Conservation (phyloP, 2,797 vertebrate genomes). For the Eupleurogrammus muticus region DNA sequence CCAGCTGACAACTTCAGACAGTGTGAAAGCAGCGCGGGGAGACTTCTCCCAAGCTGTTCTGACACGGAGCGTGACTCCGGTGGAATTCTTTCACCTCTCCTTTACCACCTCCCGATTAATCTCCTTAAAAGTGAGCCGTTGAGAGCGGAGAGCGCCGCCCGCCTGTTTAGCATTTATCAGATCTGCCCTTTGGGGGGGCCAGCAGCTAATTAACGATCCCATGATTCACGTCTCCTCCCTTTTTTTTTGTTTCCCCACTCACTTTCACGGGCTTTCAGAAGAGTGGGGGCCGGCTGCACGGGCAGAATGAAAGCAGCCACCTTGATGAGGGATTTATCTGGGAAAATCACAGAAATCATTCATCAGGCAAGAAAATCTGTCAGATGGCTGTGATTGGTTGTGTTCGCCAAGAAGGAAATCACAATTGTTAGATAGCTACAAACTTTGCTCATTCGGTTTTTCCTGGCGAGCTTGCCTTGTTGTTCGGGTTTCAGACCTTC, state of each 20-base stretch:
- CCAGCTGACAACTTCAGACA: slow-evolving; percentile 50
- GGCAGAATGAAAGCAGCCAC: slow-evolving; percentile 58
- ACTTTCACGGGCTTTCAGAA: slow-evolving; percentile 39
- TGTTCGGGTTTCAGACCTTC: neutral
- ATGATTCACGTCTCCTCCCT: slow-evolving; percentile 57
- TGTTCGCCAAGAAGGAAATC: neutral
- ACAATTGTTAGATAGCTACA: neutral
- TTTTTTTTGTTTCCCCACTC: slow-evolving; percentile 51
- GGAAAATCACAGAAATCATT: slow-evolving; percentile 35
- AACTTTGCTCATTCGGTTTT: neutral
- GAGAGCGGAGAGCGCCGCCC: slow-evolving; percentile 49
- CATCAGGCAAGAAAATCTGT: slow-evolving; percentile 14
- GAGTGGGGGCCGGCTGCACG: slow-evolving; percentile 29
- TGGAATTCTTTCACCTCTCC: slow-evolving; percentile 62
- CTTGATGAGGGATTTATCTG: slow-evolving; percentile 39
- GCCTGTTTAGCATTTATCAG: slow-evolving; percentile 62
- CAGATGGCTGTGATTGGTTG: neutral
- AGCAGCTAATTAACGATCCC: slow-evolving; percentile 60
- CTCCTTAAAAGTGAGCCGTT: slow-evolving; percentile 31
- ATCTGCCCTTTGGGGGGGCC: slow-evolving; percentile 49
- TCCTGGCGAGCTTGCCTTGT: neutral
- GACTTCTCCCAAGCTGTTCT: slow-evolving; percentile 62
- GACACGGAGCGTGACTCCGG: slow-evolving; percentile 66
- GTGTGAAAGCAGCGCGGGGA: slow-evolving; percentile 28
- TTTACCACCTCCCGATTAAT: slow-evolving; percentile 50